Evolutionary conservation across 2,797 vertebrate species (phyloP).

Genomic region (Coreius guichenoti): DNA sequence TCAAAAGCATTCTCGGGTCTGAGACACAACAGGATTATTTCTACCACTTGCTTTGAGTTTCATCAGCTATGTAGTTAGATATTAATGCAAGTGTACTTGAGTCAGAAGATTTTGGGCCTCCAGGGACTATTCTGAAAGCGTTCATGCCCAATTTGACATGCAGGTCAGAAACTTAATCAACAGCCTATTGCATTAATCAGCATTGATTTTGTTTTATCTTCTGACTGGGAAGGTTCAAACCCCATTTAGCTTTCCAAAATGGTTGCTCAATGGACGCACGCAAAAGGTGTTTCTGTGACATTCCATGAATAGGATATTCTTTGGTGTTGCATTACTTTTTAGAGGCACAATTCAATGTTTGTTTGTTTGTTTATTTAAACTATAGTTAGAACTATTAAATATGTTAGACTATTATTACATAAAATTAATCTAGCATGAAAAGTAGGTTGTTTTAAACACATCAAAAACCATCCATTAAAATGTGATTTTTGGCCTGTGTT

Average conservation of each 20-base stretch:
- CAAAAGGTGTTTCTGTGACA: background rate
- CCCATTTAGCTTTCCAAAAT: background rate
- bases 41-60: conserved; percentile 34
- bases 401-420: background rate
- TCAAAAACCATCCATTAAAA: background rate
- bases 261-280: background rate
- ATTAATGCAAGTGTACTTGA: background rate
- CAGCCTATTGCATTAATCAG: background rate
- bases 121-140: background rate
- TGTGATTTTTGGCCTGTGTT: background rate
- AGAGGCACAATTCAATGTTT: background rate
- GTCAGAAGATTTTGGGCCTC: background rate
- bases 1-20: background rate
- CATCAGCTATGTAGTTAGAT: conserved; percentile 37
- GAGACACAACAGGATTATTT: conserved; percentile 17
- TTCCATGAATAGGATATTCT: background rate
- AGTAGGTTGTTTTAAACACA: background rate
- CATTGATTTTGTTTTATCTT: background rate
- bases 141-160: conserved; percentile 5
- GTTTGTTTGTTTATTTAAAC: background rate
- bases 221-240: background rate
- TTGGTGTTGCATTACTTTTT: background rate
- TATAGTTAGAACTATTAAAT: background rate
- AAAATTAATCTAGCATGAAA: background rate
- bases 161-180: conserved; percentile 16